phyloP scores from a whole-genome alignment of 2,888 invertebrate species.

The Eupithecia dodoneata region DNA sequence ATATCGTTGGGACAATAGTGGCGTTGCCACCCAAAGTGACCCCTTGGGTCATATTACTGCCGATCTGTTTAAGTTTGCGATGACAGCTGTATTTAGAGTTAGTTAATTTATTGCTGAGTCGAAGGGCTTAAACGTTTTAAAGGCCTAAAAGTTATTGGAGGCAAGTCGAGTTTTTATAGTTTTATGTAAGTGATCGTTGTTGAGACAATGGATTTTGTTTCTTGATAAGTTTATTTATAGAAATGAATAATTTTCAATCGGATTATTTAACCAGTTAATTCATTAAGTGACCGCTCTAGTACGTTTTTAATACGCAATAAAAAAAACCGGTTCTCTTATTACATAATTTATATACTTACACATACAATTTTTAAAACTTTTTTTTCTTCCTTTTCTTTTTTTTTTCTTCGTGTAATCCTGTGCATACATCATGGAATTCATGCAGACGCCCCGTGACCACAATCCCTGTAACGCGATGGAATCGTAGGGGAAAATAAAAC shows the following conservation, averaged over 20 bases:
- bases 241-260: not conserved
- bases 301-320: no score
- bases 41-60: slow-evolving; percentile 42
- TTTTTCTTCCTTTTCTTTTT: no score
- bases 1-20: slow-evolving; percentile 42
- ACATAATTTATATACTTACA: no score
- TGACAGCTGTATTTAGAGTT: slow-evolving; percentile 47
- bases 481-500: no score
- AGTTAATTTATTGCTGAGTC: slow-evolving; percentile 39
- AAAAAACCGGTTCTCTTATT: no score
- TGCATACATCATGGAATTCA: no score
- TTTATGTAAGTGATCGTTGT: not conserved
- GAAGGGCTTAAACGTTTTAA: not conserved
- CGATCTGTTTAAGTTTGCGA: slow-evolving; percentile 44
- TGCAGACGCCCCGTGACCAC: no score
- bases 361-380: no score
- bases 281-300: no score
- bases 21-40: slow-evolving; percentile 35
- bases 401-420: no score
- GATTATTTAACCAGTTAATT: not conserved
- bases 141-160: not conserved
- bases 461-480: no score
- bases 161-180: not conserved
- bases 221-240: not conserved
- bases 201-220: not conserved